Evolutionary conservation across 1,140 invertebrate species (phyloP).

Genomic region (Chionoecetes opilio): DNA sequence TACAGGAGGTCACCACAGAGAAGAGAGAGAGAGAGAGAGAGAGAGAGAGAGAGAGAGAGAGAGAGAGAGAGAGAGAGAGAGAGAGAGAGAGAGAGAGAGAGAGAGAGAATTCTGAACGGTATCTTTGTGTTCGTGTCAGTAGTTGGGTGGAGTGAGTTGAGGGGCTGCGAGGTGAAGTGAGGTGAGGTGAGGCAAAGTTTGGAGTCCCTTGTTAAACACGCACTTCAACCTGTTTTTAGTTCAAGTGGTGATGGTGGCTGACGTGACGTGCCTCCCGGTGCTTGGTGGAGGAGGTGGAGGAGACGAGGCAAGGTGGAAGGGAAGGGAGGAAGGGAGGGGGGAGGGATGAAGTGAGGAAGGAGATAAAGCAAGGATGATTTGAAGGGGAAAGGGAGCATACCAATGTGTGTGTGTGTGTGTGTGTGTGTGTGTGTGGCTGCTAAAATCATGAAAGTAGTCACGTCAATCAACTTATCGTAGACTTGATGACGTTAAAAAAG

Average conservation of each 20-base stretch:
- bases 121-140: neutral
- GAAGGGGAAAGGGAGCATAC: neutral
- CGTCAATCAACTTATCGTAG: too few species aligned
- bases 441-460: too few species aligned
- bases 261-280: neutral
- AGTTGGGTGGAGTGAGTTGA: neutral
- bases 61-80: conserved; percentile 16
- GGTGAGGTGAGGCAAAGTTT: neutral
- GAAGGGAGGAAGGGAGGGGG: neutral
- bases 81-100: conserved; percentile 27
- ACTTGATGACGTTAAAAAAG: too few species aligned
- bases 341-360: neutral
- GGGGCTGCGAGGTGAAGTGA: neutral
- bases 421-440: too few species aligned
- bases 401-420: too few species aligned
- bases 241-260: neutral
- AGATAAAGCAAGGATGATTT: neutral
- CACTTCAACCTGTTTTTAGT: neutral
- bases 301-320: neutral
- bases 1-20: neutral
- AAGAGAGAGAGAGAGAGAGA: conserved; percentile 6
- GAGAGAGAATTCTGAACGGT: neutral
- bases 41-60: conserved; percentile 8
- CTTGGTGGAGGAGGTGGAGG: neutral
- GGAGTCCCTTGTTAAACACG: neutral